A percentile compares a stretch with the other conserved stretches of the same genome.
Conservation (phyloP, 2,113 vertebrate species). For the rat (Rattus norvegicus) region GRCr8 NC_086026.1:54872501-54873000, state of each 20-base stretch:
- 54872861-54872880: slow-evolving; percentile 98
- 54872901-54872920: slow-evolving; percentile 96
- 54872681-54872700: too few relatives aligned
- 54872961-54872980: slow-evolving; percentile 93
- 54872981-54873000: slow-evolving; percentile 97
- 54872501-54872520: background rate
- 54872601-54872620: background rate
- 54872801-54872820: background rate
- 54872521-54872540: background rate
- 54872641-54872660: background rate
- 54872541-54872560: background rate
- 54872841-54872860: slow-evolving; percentile 96
- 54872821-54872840: background rate
- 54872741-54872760: fast-evolving
- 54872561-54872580: background rate
- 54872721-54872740: background rate
- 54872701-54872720: background rate
- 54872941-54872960: slow-evolving; percentile 97
- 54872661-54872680: background rate
- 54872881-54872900: slow-evolving; percentile 99
- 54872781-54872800: background rate
- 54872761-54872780: background rate
- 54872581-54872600: fast-evolving
- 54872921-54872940: slow-evolving; percentile 96
- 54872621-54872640: background rate